Evolutionary conservation across 1,140 invertebrate genomes (phyloP).

Genomic region (Littorina saxatilis): DNA sequence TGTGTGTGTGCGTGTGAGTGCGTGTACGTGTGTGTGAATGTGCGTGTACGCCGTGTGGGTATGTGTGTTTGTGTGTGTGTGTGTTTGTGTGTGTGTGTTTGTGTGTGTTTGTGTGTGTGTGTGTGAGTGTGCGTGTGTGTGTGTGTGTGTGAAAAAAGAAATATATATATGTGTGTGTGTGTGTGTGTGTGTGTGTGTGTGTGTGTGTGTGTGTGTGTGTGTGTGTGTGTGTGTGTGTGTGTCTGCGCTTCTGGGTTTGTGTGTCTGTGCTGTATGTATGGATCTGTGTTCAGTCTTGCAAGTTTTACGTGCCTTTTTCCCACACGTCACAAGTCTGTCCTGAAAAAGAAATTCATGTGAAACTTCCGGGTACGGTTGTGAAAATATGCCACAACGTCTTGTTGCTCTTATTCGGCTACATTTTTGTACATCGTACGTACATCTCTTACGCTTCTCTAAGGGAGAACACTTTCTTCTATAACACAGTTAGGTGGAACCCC

Average conservation of each 20-base stretch:
- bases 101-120: no score
- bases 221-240: not conserved
- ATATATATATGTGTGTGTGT: not conserved
- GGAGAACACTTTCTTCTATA: no score
- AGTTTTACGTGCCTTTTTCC: not conserved
- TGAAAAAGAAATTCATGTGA: no score
- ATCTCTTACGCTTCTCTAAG: no score
- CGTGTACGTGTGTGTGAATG: constrained; percentile 2
- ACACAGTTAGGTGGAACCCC: no score
- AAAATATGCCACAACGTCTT: not conserved
- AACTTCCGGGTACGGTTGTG: not conserved
- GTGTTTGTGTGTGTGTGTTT: no score
- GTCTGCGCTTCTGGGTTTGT: not conserved
- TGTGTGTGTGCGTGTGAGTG: not conserved
- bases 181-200: constrained; percentile 6
- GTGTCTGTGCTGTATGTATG: not conserved
- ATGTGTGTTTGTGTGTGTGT: no score
- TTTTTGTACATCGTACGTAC: no score
- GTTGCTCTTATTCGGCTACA: no score
- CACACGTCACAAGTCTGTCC: not conserved
- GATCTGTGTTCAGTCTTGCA: not conserved
- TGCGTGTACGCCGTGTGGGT: not conserved
- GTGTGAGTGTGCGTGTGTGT: not conserved
- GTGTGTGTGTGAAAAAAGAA: no score
- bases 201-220: constrained; percentile 13